These are phyloP conservation scores for Sericinus montela DNA, from an alignment of 2,888 invertebrate genomes.

Conservation along the genomic window DNA sequence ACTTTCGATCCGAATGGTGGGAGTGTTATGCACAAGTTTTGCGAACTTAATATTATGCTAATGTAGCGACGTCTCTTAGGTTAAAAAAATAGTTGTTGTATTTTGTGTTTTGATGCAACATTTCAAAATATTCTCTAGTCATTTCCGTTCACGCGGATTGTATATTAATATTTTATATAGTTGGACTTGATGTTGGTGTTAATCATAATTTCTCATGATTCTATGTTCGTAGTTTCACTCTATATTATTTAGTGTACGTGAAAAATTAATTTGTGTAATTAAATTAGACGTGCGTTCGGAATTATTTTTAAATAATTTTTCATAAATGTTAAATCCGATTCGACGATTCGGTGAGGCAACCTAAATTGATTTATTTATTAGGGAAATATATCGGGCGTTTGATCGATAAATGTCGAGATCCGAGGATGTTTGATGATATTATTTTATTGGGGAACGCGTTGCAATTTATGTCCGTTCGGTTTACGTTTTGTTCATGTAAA, in stretches of 20 bases:
- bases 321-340: slow-evolving; percentile 25
- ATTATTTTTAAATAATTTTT: slow-evolving; percentile 54
- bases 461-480: slow-evolving; percentile 24
- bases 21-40: slow-evolving; percentile 63
- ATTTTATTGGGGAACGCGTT: slow-evolving; percentile 6
- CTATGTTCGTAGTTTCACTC: slow-evolving; percentile 59
- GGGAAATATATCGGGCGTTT: slow-evolving; percentile 61
- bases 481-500: slow-evolving; percentile 21
- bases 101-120: slow-evolving; percentile 56
- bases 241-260: slow-evolving; percentile 69
- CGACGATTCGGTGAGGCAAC: slow-evolving; percentile 28
- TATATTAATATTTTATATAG: slow-evolving; percentile 34
- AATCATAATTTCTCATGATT: slow-evolving; percentile 54
- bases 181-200: slow-evolving; percentile 48
- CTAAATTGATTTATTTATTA: slow-evolving; percentile 74
- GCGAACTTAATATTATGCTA: slow-evolving; percentile 47
- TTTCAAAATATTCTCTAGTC: slow-evolving; percentile 56
- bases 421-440: slow-evolving; percentile 19
- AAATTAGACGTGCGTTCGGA: slow-evolving; percentile 58
- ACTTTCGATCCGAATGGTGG: slow-evolving; percentile 34
- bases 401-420: slow-evolving; percentile 29
- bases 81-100: slow-evolving; percentile 67
- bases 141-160: slow-evolving; percentile 30
- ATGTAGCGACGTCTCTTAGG: slow-evolving; percentile 53
- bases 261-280: slow-evolving; percentile 57